These are phyloP conservation scores for Triplophysa siluroides DNA, from an alignment of 2,113 vertebrate genomes.

Conservation along the genomic window DNA sequence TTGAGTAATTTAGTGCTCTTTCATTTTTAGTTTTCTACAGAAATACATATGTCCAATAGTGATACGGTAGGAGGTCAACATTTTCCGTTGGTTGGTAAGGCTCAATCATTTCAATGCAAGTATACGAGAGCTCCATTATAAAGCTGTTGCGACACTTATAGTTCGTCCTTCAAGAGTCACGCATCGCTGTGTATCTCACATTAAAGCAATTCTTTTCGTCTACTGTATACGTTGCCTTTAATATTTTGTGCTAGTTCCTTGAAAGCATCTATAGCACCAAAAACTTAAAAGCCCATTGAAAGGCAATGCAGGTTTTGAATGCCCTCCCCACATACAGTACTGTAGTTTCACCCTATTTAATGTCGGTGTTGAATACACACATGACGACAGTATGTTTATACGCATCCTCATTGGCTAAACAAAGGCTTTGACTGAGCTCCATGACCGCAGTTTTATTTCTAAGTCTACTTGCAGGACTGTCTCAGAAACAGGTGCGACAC, in stretches of 20 bases:
- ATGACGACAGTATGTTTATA: not conserved
- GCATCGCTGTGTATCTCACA: not conserved
- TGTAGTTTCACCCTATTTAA: too few relatives aligned
- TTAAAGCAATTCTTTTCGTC: not conserved
- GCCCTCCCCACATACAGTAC: too few relatives aligned
- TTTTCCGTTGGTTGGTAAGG: not conserved
- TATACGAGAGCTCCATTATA: not conserved
- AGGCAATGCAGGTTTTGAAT: too few relatives aligned
- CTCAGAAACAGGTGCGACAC: too few relatives aligned
- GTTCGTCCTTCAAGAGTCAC: conserved; percentile 7
- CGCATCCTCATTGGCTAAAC: not conserved
- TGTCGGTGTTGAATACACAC: too few relatives aligned
- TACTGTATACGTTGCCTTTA: too few relatives aligned
- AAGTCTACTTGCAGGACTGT: too few relatives aligned
- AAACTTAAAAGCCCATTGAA: too few relatives aligned
- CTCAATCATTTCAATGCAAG: not conserved
- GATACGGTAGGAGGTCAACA: not conserved
- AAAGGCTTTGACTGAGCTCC: too few relatives aligned
- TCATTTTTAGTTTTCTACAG: not conserved
- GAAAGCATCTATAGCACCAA: too few relatives aligned
- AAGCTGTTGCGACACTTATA: not conserved
- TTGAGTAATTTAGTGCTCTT: not conserved
- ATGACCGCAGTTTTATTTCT: too few relatives aligned
- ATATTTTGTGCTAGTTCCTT: too few relatives aligned
- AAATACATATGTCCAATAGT: not conserved